Percentiles rank a stretch among this genome's conserved stretches.
Evolutionary conservation across 2,113 vertebrate genomes (phyloP).

Genomic region (Psilopsiagon aymara): DNA sequence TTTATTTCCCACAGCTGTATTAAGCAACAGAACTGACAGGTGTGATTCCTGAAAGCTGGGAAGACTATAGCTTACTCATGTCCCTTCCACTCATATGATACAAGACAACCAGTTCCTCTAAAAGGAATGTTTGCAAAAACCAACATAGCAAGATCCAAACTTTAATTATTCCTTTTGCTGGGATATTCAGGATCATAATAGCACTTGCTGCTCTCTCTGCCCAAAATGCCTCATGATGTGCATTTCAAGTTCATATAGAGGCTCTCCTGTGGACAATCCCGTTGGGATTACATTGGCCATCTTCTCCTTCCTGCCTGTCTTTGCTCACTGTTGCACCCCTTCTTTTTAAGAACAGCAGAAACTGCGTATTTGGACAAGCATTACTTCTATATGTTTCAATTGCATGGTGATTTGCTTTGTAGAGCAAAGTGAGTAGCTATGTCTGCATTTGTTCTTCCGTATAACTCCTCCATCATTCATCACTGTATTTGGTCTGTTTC

Average conservation of each 20-base stretch:
- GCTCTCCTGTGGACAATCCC: background rate
- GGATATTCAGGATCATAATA: accelerated
- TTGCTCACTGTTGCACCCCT: background rate
- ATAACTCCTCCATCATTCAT: background rate
- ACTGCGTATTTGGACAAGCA: background rate
- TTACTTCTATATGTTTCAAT: background rate
- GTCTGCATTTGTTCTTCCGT: background rate
- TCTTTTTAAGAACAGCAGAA: background rate
- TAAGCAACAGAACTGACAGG: background rate
- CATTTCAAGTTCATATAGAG: background rate
- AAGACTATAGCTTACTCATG: background rate
- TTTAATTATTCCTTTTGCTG: background rate
- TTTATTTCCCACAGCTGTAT: background rate
- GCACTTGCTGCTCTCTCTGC: background rate
- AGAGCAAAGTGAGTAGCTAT: background rate
- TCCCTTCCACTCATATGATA: background rate
- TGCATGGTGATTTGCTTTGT: background rate
- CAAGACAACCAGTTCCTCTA: background rate
- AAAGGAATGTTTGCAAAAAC: background rate
- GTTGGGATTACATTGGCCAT: background rate
- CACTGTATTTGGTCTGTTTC: background rate
- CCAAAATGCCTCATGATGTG: background rate
- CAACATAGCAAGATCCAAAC: background rate
- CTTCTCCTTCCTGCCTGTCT: background rate
- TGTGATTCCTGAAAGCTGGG: background rate